Base-by-base conservation (phyloP, 2,113 vertebrate genomes). In the Catharus minimus region DNA sequence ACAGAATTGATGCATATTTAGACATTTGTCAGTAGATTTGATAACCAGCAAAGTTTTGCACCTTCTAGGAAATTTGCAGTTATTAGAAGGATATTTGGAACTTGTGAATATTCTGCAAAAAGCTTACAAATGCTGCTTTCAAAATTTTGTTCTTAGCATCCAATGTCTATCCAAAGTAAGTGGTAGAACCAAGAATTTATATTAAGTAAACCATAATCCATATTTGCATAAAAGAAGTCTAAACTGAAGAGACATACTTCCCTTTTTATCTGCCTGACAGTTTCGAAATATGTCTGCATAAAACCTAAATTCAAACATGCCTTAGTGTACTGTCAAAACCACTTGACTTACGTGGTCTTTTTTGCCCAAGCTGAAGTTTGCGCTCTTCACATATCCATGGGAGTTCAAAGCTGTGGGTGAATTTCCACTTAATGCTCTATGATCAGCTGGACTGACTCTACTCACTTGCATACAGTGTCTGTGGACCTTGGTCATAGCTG, bases 1-100 rank as follows among this genome's bases (percentile, higher is more conserved):
- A 94, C 80, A 92, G 55, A 89, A 68, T 57, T 84, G 86, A 93
- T 95, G 84, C 33, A 89, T 94, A 94, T 96, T 94, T 93, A 95
- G 80, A 89, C 79, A 92, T 90, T 94, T 94, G 9, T 81, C 93
- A 93, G 94, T 56, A 94, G 65, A 39, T 84, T 96, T 94, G 75
- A 92, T 93, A 97, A 76, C 60, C 73, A 92, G 47, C 32, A 58
- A 58, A 73, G 66, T 94, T 96, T 93, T 94, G 41, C 60, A 92
- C 43, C 81, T 74, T 90, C 52, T 60, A 74, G 91, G 33, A 92
- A 95, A 94, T 81, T n/a, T 89, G 47, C 58, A 82, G 68, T 47
- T 92, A 74, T 78, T 13, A 88, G 64, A 44, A 5, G 69, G 46
- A 57, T 86, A 56, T 55, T 27, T 67, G 30, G 58, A 82, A 85